These are phyloP conservation scores for Lerista edwardsae DNA, from an alignment of 2,797 vertebrate genomes.

Conservation along the genomic window DNA sequence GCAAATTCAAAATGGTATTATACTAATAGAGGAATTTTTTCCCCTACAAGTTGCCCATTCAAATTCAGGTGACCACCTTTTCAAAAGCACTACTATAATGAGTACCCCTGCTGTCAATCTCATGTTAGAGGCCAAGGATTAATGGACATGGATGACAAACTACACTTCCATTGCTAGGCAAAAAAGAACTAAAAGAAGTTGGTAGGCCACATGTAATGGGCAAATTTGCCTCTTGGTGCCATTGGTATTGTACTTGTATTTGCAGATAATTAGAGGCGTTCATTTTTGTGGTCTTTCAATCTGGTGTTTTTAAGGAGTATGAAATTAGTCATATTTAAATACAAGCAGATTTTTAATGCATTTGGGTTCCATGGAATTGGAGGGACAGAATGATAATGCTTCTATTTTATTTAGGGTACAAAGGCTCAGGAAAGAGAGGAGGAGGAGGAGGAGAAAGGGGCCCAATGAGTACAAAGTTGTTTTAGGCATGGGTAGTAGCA, in stretches of 20 bases:
- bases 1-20: not conserved
- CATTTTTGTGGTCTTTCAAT: constrained; percentile 13
- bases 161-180: constrained; percentile 1
- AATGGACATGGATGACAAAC: constrained; percentile 19
- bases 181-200: constrained; percentile 13
- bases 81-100: constrained; percentile 13
- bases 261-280: constrained; percentile 11
- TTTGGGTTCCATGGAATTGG: not conserved
- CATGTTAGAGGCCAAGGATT: constrained; percentile 20
- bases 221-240: not conserved
- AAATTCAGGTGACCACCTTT: constrained; percentile 8
- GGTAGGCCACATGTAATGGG: not conserved
- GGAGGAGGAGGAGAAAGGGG: not conserved
- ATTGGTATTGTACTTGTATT: not conserved
- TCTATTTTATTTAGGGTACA: not conserved
- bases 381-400: not conserved
- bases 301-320: not conserved
- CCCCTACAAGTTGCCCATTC: constrained; percentile 10
- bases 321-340: constrained; percentile 12
- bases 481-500: too few relatives aligned
- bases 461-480: not conserved
- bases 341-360: not conserved
- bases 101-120: constrained; percentile 1
- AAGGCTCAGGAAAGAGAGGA: not conserved
- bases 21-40: constrained; percentile 10